Base-by-base conservation (phyloP, 1,140 invertebrate genomes). In the Aleiodes sp. region DNA sequence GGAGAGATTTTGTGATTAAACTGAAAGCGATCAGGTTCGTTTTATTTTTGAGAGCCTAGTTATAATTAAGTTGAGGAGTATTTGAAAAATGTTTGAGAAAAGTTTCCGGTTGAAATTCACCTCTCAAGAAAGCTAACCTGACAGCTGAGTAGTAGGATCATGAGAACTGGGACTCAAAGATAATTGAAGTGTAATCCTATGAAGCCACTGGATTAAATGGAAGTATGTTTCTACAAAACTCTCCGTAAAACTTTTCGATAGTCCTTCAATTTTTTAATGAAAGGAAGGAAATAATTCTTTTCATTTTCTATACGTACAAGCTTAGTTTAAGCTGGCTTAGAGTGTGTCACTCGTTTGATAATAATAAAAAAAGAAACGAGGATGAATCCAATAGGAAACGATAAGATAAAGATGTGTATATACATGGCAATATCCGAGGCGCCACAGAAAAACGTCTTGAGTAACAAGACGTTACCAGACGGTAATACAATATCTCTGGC, bases 351-450 rank as follows among this genome's bases (percentile, higher is more conserved):
- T 21, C 14, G 16, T n/a, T n/a, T 8, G 41, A 14, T 12, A n/a
- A n/a, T 33, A 14, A 56, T 33, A 35, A 67, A 37, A 67, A 59
- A 24, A 24, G n/a, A 26, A 60, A 67, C 10, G 21, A 68, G 10
- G n/a, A n/a, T n/a, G n/a, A n/a, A n/a, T n/a, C 65, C 35, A 39
- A 60, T 68, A 60, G 9, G 14, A 19, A 9, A 28, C 37, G 65
- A 68, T 68, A 68, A 68, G 65, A 68, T 68, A 68, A 35, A 43
- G 39, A 68, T 26, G 19, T 60, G 26, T 43, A 29, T 33, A 31
- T 29, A 59, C 14, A 59, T 24, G 35, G 7, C 12, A 62, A 62
- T 52, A 33, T 68, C 9, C 21, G 31, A 41, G 59, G 39, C 59
- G 57, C 66, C 59, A n/a, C n/a, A n/a, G 33, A 19, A 4, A 57